A percentile compares a stretch with the other conserved stretches of the same genome.
These are phyloP conservation scores for Asobara japonica DNA, from an alignment of 1,140 invertebrate genomes.

Conservation along the genomic window DNA sequence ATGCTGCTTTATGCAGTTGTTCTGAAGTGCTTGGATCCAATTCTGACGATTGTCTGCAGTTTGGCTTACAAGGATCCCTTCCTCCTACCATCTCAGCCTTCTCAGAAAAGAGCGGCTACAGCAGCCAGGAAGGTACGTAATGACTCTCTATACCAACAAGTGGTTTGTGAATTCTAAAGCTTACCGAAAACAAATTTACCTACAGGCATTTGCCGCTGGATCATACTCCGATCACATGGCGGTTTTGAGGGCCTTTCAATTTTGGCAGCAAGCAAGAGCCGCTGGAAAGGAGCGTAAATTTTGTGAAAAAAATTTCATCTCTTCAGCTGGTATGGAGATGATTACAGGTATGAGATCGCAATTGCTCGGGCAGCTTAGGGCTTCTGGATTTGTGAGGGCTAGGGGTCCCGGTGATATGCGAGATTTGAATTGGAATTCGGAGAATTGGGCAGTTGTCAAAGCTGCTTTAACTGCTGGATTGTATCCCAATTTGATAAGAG, in stretches of 20 bases:
- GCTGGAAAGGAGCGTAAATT: slow-evolving; percentile 78
- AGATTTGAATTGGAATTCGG: slow-evolving; percentile 83
- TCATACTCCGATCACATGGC: slow-evolving; percentile 91
- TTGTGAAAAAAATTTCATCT: slow-evolving; percentile 84
- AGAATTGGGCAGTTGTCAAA: slow-evolving; percentile 93
- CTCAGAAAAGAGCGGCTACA: slow-evolving; percentile 72
- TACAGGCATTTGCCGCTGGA: slow-evolving; percentile 68
- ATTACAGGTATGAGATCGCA: slow-evolving; percentile 81
- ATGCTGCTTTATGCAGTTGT: slow-evolving; percentile 91
- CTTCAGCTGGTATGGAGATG: slow-evolving; percentile 87
- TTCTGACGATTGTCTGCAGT: slow-evolving; percentile 90
- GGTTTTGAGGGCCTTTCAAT: slow-evolving; percentile 86
- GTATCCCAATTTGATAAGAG: slow-evolving; percentile 87
- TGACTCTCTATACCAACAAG: too few relatives aligned
- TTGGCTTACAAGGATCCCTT: slow-evolving; percentile 87
- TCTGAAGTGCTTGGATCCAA: slow-evolving; percentile 93
- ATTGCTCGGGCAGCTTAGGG: slow-evolving; percentile 85
- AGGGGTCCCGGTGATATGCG: slow-evolving; percentile 77
- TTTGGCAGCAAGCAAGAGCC: slow-evolving; percentile 75
- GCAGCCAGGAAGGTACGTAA: slow-evolving; percentile 70
- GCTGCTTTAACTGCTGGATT: slow-evolving; percentile 86
- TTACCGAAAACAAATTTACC: too few relatives aligned
- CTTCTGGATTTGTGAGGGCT: slow-evolving; percentile 83
- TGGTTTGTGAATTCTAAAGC: too few relatives aligned
- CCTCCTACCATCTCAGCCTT: slow-evolving; percentile 76